A percentile compares a stretch with the other conserved stretches of the same genome.
These are phyloP conservation scores for Ranitomeya imitator DNA, from an alignment of 2,113 vertebrate genomes.

Conservation along the genomic window DNA sequence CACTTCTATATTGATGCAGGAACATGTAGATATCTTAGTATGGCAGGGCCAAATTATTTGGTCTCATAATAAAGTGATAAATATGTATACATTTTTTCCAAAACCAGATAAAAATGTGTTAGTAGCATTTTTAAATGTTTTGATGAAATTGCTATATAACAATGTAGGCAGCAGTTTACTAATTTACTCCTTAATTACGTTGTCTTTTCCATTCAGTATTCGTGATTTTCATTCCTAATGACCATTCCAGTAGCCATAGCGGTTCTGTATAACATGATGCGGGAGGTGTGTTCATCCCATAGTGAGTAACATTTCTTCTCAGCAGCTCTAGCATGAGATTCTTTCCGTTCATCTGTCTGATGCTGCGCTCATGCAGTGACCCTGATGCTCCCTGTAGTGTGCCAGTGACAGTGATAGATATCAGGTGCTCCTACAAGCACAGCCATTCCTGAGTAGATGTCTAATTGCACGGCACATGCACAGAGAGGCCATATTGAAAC, in stretches of 20 bases:
- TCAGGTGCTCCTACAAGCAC: constrained; percentile 49
- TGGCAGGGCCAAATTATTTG: background rate
- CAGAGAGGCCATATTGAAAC: constrained; percentile 52
- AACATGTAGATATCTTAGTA: background rate
- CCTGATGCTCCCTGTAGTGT: constrained; percentile 41
- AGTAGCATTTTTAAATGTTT: background rate
- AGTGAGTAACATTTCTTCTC: constrained; percentile 44
- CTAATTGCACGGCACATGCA: constrained; percentile 54
- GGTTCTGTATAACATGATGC: constrained; percentile 8
- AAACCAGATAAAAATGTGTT: too few relatives aligned
- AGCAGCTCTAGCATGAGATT: constrained; percentile 42
- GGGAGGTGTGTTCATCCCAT: constrained; percentile 42
- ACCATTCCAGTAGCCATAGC: background rate
- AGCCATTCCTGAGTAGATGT: constrained; percentile 48
- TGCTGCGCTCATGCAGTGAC: constrained; percentile 55
- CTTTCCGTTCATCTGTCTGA: constrained; percentile 55
- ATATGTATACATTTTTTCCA: too few relatives aligned
- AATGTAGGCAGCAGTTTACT: background rate
- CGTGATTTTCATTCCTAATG: constrained; percentile 18
- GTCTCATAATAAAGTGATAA: too few relatives aligned
- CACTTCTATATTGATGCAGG: background rate
- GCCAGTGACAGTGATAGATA: constrained; percentile 53
- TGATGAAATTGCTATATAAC: background rate
- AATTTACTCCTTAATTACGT: background rate
- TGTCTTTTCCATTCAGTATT: background rate